phyloP scores from a whole-genome alignment of 1,140 invertebrate species.

The Batillaria attramentaria region DNA sequence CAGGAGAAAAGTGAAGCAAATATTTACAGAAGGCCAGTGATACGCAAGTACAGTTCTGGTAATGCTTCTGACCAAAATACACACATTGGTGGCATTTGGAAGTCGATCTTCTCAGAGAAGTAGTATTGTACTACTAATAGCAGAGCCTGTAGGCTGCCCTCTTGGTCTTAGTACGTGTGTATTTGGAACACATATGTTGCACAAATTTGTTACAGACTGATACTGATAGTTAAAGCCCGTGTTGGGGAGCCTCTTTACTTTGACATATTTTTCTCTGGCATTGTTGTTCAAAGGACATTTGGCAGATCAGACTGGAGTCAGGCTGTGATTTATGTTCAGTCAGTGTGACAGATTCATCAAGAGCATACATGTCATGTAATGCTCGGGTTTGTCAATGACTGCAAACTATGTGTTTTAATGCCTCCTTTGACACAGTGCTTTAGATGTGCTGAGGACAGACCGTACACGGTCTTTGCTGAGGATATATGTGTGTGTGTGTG shows the following conservation, averaged over 20 bases:
- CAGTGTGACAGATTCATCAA: not conserved
- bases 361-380: not conserved
- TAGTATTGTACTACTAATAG: not conserved
- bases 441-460: not conserved
- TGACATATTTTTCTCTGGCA: not conserved
- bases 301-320: no score
- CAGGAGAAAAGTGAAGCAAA: not conserved
- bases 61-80: not conserved
- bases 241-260: not conserved
- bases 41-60: not conserved
- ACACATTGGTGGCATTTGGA: conserved; percentile 25
- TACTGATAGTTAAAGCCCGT: not conserved
- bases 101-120: conserved; percentile 18
- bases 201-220: not conserved
- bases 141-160: no score
- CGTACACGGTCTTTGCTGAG: not conserved
- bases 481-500: not conserved
- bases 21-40: no score
- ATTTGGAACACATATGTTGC: not conserved
- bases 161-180: not conserved
- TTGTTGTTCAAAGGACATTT: no score
- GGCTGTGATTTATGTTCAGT: not conserved
- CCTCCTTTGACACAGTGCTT: not conserved
- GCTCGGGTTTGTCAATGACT: no score
- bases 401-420: no score